phyloP scores from a whole-genome alignment of 2,797 vertebrate species.

The Clarias pachynema region DNA sequence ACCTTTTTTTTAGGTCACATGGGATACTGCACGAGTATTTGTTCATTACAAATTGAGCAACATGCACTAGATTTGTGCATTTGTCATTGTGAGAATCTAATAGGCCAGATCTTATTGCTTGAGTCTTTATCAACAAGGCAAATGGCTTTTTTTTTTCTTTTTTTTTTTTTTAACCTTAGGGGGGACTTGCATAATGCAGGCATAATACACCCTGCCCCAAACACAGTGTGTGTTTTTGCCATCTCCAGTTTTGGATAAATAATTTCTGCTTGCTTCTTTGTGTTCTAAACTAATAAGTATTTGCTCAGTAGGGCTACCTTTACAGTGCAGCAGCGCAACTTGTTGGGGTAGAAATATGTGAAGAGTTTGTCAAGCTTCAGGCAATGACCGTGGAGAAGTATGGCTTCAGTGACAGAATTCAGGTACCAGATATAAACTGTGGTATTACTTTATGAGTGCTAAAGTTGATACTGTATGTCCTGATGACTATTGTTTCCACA shows the following conservation, averaged over 20 bases:
- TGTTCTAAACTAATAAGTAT: not conserved
- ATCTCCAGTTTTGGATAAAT: not conserved
- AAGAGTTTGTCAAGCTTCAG: conserved; percentile 89
- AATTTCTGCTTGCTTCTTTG: not conserved
- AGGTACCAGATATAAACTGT: conserved; percentile 71
- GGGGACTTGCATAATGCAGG: not conserved
- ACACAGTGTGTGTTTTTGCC: not conserved
- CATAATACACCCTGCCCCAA: not conserved
- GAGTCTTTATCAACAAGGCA: not conserved
- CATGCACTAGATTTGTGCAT: not conserved
- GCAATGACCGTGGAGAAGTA: conserved; percentile 84
- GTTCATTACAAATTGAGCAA: not conserved
- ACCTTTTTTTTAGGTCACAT: not conserved
- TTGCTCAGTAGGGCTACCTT: conserved; percentile 81
- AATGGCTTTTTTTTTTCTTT: not conserved
- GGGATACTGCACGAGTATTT: not conserved
- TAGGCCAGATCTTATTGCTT: too few species aligned
- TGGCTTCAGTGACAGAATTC: conserved; percentile 80
- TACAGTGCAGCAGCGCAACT: conserved; percentile 87
- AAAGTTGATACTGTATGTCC: not conserved
- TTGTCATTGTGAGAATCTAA: not conserved
- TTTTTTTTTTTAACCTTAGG: not conserved
- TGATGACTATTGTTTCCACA: conserved; percentile 58
- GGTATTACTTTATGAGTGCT: not conserved
- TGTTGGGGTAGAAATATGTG: conserved; percentile 86